Evolutionary conservation across 1,140 invertebrate genomes (phyloP).

Genomic region (Proctacanthus coquilletti): DNA sequence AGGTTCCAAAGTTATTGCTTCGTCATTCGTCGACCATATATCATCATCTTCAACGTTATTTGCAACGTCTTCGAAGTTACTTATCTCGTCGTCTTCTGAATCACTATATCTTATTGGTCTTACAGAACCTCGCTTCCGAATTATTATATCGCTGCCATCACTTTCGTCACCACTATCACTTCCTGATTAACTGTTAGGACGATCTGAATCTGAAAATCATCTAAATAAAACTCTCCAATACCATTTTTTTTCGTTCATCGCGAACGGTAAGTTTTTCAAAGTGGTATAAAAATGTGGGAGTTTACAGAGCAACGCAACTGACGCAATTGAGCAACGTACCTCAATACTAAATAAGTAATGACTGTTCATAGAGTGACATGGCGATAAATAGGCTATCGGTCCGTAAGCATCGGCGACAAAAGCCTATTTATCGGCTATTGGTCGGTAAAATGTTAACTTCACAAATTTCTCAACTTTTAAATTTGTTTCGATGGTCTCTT

Average conservation of each 20-base stretch:
- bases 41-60: too few species aligned
- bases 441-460: background rate
- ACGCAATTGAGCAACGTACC: background rate
- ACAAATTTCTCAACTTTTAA: too few species aligned
- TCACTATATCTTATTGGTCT: background rate
- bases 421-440: background rate
- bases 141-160: too few species aligned
- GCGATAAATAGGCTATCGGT: background rate
- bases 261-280: background rate
- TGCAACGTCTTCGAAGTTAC: too few species aligned
- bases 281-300: background rate
- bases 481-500: too few species aligned
- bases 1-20: slow-evolving; percentile 1
- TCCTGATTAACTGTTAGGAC: background rate
- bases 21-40: too few species aligned
- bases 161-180: too few species aligned
- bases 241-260: too few species aligned
- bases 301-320: background rate
- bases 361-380: background rate
- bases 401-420: background rate
- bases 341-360: background rate
- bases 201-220: background rate
- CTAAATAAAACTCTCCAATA: slow-evolving; percentile 1
- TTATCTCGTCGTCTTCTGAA: background rate
- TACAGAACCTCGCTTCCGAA: background rate